These are phyloP conservation scores for Myotis daubentonii DNA, from an alignment of 2,797 vertebrate genomes.

Conservation along the genomic window DNA sequence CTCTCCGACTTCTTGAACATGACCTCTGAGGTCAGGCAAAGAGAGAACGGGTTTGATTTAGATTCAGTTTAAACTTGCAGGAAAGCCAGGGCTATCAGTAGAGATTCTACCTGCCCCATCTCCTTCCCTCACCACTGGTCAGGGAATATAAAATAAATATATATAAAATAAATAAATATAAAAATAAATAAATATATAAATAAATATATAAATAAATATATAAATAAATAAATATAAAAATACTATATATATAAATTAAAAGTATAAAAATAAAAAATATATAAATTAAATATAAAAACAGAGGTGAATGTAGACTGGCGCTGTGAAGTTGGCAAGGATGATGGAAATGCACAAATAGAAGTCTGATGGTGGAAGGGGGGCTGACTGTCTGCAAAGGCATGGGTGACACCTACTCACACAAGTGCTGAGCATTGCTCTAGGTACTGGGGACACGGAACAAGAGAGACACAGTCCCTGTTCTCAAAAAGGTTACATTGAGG, in stretches of 20 bases:
- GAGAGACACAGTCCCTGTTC: neutral
- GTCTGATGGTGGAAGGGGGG: too few relatives aligned
- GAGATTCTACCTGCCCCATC: neutral
- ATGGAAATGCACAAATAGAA: neutral
- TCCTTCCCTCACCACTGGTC: neutral
- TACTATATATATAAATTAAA: too few relatives aligned
- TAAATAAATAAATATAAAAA: too few relatives aligned
- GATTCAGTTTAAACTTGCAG: slow-evolving; percentile 53
- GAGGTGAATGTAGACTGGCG: accelerated
- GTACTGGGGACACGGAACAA: neutral
- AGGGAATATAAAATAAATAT: too few relatives aligned
- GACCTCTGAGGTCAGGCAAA: slow-evolving; percentile 36
- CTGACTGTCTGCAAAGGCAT: neutral
- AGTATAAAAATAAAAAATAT: too few relatives aligned
- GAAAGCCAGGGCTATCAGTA: neutral
- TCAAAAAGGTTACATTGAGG: neutral
- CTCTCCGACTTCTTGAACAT: neutral
- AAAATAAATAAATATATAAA: too few relatives aligned
- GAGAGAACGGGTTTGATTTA: slow-evolving; percentile 33
- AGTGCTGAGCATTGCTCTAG: neutral
- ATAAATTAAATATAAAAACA: neutral
- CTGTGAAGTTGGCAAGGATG: neutral
- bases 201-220: too few relatives aligned
- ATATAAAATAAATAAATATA: too few relatives aligned
- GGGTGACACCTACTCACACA: neutral